phyloP scores from a whole-genome alignment of 2,113 vertebrate genomes.

The Excalfactoria chinensis region DNA sequence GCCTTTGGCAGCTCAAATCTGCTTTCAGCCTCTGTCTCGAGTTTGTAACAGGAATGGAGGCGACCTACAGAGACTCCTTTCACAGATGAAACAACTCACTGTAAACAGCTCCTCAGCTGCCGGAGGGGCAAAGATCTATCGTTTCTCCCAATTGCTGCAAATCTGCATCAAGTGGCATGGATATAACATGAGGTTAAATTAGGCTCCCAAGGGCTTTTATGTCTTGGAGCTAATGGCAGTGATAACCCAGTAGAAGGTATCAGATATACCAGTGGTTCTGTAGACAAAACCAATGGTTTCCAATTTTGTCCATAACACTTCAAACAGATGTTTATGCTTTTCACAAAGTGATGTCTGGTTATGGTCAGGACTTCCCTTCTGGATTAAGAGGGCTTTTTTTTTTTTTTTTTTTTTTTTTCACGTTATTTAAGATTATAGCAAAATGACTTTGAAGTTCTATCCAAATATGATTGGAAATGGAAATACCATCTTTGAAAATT shows the following conservation, averaged over 20 bases:
- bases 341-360: background rate
- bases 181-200: background rate
- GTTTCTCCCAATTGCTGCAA: background rate
- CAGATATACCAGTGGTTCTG: background rate
- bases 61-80: background rate
- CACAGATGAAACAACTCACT: background rate
- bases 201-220: background rate
- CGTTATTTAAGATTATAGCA: background rate
- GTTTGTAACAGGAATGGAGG: background rate
- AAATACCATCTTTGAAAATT: background rate
- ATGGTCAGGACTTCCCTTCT: background rate
- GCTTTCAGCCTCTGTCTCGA: background rate
- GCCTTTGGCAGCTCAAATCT: background rate
- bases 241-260: background rate
- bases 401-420: background rate
- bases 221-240: background rate
- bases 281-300: background rate
- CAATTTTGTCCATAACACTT: background rate
- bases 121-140: background rate
- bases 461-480: background rate
- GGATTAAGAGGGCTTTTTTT: background rate
- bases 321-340: background rate
- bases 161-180: background rate
- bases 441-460: background rate
- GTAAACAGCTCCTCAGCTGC: background rate